phyloP scores from a whole-genome alignment of 2,888 invertebrate species.

The Trachelus tabidus region DNA sequence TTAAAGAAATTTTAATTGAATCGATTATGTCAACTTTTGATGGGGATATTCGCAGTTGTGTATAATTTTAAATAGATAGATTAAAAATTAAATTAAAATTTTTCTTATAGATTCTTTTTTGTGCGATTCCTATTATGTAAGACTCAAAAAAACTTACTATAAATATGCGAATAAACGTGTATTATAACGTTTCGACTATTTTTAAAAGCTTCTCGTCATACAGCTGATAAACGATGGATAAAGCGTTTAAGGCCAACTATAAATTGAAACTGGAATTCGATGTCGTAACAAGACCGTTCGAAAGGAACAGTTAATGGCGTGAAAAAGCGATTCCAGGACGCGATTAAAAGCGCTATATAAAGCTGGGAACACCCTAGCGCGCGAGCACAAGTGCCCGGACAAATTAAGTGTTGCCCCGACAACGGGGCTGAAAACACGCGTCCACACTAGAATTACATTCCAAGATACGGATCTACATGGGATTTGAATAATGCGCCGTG shows the following conservation, averaged over 20 bases:
- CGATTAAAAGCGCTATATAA: slow-evolving; percentile 4
- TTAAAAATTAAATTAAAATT: no score
- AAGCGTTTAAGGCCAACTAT: slow-evolving; percentile 1
- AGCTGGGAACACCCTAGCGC: not conserved
- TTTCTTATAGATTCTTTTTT: not conserved
- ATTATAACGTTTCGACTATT: not conserved
- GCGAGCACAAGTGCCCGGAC: slow-evolving; percentile 22
- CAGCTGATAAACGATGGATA: not conserved
- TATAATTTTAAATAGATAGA: not conserved
- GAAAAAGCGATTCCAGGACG: not conserved
- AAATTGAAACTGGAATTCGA: not conserved
- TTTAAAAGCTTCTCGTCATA: not conserved
- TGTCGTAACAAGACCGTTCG: not conserved
- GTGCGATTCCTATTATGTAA: not conserved
- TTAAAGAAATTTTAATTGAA: not conserved
- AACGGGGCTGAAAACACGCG: slow-evolving; percentile 45
- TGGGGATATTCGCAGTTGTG: not conserved
- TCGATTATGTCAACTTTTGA: not conserved
- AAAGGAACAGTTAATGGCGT: slow-evolving; percentile 4
- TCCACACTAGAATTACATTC: slow-evolving; percentile 47
- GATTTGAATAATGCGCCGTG: slow-evolving; percentile 48
- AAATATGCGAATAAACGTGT: not conserved
- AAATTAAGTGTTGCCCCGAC: slow-evolving; percentile 49
- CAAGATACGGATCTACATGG: slow-evolving; percentile 48
- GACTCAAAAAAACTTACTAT: not conserved